Base-by-base conservation (phyloP, 2,888 invertebrate genomes). In the Linyphia triangularis region DNA sequence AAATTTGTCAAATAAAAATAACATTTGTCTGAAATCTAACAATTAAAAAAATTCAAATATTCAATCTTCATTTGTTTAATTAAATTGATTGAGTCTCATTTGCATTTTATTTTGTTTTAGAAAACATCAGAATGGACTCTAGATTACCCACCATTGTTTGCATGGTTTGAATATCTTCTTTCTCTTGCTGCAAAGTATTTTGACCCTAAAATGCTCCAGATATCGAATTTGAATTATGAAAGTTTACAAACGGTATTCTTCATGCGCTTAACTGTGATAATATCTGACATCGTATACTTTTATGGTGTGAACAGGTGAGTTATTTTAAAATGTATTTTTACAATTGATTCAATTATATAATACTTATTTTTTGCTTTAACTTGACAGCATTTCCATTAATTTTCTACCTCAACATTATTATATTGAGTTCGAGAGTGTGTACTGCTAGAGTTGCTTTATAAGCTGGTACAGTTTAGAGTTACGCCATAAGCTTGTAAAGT, bases 61-160 rank as follows among this genome's bases (percentile, higher is more conserved):
- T n/a, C n/a, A n/a, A n/a, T n/a, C n/a, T n/a, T n/a, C n/a, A n/a
- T n/a, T n/a, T 59, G 19, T 59, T 19, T n/a, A 1, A 13, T 16
- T 6, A 59, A 59, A 4, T 19, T 19, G 7, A 4, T 19, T 59
- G 9, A 13, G n/a, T 59, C 22, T 3, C 6, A 13, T 19, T 19
- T 59, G 10, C 19, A 77, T n/a, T 43, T 65, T 65, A 30, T 67
- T 28, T 67, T 28, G 3, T 57, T 78, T 57, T 43, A 91, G 91
- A 93, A 94, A 5, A 96, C 96, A 2, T 99, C 99, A 75, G 95
- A 97, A 94, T 99, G 99, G 99, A 99, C 99, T 0, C 93, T 99
- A 89, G 99, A 99, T 93, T 99, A 99, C 94, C 99, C 99, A 30
- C 99, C 99, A 0, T 94, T 99, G 43, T 99, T 99, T 94, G 99